These are phyloP conservation scores for Bergia puertoricense DNA, from an alignment of 92 coral and sea anemone species.

Conservation along the genomic window DNA sequence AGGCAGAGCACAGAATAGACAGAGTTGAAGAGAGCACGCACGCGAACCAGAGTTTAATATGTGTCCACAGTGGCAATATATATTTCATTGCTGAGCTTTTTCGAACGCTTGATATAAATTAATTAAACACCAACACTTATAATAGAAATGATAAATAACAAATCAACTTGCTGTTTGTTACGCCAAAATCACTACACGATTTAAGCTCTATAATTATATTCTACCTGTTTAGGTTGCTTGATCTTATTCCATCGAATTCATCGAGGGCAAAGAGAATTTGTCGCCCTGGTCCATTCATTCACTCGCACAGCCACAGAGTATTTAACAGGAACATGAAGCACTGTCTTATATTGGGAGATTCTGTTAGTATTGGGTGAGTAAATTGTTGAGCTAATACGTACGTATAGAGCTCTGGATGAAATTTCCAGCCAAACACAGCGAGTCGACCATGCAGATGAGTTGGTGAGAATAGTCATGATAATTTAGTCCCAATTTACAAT, in stretches of 20 bases:
- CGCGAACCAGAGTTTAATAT: too few relatives aligned
- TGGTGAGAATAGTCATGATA: background rate
- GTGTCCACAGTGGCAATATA: too few relatives aligned
- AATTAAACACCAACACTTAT: too few relatives aligned
- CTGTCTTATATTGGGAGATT: constrained; percentile 71
- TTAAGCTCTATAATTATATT: background rate
- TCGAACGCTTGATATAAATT: too few relatives aligned
- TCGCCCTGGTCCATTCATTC: constrained; percentile 60
- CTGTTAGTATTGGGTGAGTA: constrained; percentile 69
- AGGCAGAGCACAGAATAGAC: too few relatives aligned
- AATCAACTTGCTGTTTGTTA: background rate
- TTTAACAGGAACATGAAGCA: constrained; percentile 34
- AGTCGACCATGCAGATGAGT: too few relatives aligned
- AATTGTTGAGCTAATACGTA: background rate
- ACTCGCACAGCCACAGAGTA: constrained; percentile 2
- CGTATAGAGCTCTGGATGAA: too few relatives aligned
- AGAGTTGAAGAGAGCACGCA: too few relatives aligned
- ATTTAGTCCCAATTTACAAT: too few relatives aligned
- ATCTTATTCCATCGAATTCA: constrained; percentile 48
- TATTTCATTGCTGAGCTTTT: too few relatives aligned
- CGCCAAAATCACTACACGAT: background rate
- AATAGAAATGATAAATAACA: background rate
- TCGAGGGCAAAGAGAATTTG: constrained; percentile 55
- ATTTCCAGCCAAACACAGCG: too few relatives aligned
- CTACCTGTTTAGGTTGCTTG: constrained; percentile 42